These are phyloP conservation scores for Tamandua tetradactyla DNA, from an alignment of 2,797 vertebrate genomes.

Conservation along the genomic window DNA sequence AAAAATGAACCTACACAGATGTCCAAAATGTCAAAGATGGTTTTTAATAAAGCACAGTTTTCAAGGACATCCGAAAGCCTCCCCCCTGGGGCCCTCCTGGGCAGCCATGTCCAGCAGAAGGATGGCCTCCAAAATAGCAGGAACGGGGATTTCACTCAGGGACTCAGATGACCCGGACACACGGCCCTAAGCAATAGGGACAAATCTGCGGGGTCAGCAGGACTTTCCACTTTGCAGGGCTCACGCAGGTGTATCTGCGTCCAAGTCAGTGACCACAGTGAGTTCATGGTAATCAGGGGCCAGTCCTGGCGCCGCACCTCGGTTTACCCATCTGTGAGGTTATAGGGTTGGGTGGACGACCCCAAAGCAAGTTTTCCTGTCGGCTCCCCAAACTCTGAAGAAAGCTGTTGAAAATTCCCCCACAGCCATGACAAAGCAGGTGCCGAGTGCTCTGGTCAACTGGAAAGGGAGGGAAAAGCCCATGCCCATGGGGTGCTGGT, in stretches of 20 bases:
- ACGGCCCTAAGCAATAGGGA: not conserved
- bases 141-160: not conserved
- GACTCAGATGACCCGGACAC: not conserved
- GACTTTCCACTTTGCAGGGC: too few species aligned
- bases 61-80: too few species aligned
- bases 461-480: not conserved
- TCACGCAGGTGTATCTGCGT: too few species aligned
- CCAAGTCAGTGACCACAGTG: rapidly evolving
- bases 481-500: too few species aligned
- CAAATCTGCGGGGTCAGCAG: not conserved
- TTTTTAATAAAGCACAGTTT: too few species aligned
- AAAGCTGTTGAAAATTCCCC: not conserved
- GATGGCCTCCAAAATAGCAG: not conserved
- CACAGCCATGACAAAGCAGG: rapidly evolving
- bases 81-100: too few species aligned
- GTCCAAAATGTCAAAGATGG: too few species aligned
- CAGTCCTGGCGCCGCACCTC: not conserved
- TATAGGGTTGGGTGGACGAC: too few species aligned
- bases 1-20: too few species aligned
- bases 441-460: too few species aligned
- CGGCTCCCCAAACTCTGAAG: not conserved
- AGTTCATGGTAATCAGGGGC: rapidly evolving
- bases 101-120: too few species aligned
- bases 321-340: not conserved
- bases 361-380: too few species aligned